Evolutionary conservation across 2,888 invertebrate genomes (phyloP).

Genomic region (Drosophila tripunctata): DNA sequence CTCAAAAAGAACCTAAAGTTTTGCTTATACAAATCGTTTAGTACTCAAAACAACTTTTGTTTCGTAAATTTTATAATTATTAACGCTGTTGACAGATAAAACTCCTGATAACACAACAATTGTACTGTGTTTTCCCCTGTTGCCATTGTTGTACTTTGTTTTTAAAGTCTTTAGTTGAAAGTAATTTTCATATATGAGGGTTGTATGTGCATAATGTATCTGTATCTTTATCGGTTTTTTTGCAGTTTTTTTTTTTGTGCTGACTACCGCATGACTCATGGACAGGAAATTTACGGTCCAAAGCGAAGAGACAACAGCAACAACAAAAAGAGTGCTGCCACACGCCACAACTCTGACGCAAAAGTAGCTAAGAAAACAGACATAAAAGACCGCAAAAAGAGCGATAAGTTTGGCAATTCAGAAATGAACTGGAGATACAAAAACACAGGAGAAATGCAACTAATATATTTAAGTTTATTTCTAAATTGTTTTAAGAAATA

Average conservation of each 20-base stretch:
- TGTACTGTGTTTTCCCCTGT: constrained; percentile 25
- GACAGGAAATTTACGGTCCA: constrained; percentile 70
- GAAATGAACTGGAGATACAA: not conserved
- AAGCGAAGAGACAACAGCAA: constrained; percentile 47
- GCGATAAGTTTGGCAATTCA: constrained; percentile 23
- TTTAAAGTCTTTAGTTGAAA: constrained; percentile 26
- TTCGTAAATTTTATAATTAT: constrained; percentile 18
- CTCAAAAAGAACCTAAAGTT: not conserved
- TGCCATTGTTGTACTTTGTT: constrained; percentile 23
- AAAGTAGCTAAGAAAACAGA: constrained; percentile 41
- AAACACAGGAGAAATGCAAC: not conserved
- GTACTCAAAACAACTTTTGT: constrained; percentile 18
- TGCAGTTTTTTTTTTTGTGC: no score
- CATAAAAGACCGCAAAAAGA: constrained; percentile 22
- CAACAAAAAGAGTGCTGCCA: constrained; percentile 31
- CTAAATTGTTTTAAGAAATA: no score
- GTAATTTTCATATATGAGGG: constrained; percentile 51
- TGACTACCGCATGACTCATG: constrained; percentile 60
- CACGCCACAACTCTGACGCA: constrained; percentile 45
- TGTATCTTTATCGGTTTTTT: constrained; percentile 60
- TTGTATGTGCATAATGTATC: constrained; percentile 23
- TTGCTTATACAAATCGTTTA: constrained; percentile 4
- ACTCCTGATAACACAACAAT: constrained; percentile 32
- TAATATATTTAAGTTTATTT: not conserved
- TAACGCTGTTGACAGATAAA: constrained; percentile 34